Percentiles rank a stretch among this genome's conserved stretches.
Conservation (phyloP, 2,113 vertebrate species). For the Perca fluviatilis region DNA sequence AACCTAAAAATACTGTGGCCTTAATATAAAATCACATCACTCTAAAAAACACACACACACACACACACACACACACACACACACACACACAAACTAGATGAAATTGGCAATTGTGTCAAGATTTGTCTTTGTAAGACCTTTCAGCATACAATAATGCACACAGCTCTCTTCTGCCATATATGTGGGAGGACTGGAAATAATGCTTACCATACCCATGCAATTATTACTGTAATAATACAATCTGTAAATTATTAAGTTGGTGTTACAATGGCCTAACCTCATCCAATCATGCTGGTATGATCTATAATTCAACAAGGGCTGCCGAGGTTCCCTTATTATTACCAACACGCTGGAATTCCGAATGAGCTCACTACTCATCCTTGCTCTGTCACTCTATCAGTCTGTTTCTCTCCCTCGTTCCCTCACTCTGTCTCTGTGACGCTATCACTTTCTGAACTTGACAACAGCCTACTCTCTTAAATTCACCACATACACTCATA, state of each 20-base stretch:
- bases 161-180: constrained; percentile 25
- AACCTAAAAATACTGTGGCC: constrained; percentile 23
- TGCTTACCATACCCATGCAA: constrained; percentile 69
- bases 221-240: constrained; percentile 81
- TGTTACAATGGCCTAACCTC: constrained; percentile 81
- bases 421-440: constrained; percentile 52
- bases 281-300: constrained; percentile 81
- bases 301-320: constrained; percentile 85
- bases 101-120: neutral
- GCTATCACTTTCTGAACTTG: constrained; percentile 54
- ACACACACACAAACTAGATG: neutral
- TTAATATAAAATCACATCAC: constrained; percentile 34
- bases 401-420: constrained; percentile 52
- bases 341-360: constrained; percentile 76
- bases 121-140: neutral
- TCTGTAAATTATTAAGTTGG: constrained; percentile 83
- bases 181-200: constrained; percentile 38
- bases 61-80: no score
- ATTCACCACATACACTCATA: constrained; percentile 65
- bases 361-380: constrained; percentile 65
- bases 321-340: constrained; percentile 81
- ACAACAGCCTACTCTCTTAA: constrained; percentile 59
- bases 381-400: constrained; percentile 64
- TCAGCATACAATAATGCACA: constrained; percentile 9
- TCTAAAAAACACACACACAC: neutral